Conservation (phyloP, 2,113 vertebrate species). For the Upupa epops region DNA sequence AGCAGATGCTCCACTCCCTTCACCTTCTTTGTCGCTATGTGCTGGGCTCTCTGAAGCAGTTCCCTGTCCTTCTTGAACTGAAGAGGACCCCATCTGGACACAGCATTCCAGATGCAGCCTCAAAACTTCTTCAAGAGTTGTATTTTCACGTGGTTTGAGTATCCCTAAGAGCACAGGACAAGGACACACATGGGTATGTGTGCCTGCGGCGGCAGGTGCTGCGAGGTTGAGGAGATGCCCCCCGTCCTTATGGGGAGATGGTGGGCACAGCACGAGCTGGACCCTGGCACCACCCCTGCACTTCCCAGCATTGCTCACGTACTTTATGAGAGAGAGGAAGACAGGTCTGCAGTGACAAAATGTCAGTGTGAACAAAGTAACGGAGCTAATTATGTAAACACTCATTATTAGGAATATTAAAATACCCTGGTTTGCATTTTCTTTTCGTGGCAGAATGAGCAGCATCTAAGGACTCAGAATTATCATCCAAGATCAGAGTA, state of each 20-base stretch:
- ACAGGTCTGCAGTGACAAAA: slow-evolving; percentile 64
- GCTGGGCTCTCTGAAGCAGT: no score
- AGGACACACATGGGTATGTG: rapidly evolving
- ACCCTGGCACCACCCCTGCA: slow-evolving; percentile 55
- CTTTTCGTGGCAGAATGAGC: slow-evolving; percentile 38
- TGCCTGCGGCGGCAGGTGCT: background rate
- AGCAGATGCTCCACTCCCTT: no score
- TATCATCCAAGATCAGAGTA: background rate
- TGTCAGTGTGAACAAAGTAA: slow-evolving; percentile 69
- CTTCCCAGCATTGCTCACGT: slow-evolving; percentile 54
- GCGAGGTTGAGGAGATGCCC: background rate
- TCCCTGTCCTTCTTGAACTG: no score
- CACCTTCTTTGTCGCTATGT: no score
- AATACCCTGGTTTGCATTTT: slow-evolving; percentile 56
- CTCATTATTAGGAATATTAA: slow-evolving; percentile 44
- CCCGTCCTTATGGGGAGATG: background rate
- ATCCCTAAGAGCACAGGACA: background rate
- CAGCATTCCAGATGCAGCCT: no score
- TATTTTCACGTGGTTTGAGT: background rate
- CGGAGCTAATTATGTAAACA: slow-evolving; percentile 57
- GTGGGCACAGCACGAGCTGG: background rate
- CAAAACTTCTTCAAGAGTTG: background rate
- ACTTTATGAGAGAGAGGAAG: slow-evolving; percentile 61
- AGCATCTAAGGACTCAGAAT: slow-evolving; percentile 26
- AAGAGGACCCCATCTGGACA: no score